phyloP scores from a whole-genome alignment of 2,113 vertebrate genomes.

The Bambusicola thoracicus region DNA sequence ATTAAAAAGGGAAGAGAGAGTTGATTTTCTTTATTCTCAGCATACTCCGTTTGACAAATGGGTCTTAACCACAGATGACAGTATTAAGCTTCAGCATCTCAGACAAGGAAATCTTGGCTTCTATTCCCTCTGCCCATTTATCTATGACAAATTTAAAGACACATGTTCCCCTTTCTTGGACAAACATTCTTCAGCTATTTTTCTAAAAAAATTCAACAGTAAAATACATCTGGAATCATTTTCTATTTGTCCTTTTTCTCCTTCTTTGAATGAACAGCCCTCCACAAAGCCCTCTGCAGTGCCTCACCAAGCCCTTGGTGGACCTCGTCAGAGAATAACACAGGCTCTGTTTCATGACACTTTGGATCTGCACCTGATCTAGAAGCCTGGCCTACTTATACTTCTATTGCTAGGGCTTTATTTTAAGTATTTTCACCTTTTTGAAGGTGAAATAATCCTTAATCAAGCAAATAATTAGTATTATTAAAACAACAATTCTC shows the following conservation, averaged over 20 bases:
- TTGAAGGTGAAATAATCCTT: neutral
- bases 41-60: slow-evolving; percentile 64
- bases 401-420: neutral
- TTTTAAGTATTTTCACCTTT: neutral
- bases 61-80: slow-evolving; percentile 68
- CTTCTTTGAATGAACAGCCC: neutral
- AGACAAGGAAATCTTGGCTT: slow-evolving; percentile 66
- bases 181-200: neutral
- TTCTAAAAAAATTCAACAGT: neutral
- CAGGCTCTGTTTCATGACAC: neutral
- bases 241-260: neutral
- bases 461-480: neutral
- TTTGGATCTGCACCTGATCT: neutral
- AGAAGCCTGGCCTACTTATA: neutral
- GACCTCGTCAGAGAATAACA: neutral
- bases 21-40: slow-evolving; percentile 65
- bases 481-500: neutral
- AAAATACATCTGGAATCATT: neutral
- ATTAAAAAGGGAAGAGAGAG: slow-evolving; percentile 56
- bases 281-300: neutral
- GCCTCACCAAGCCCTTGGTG: rapidly evolving
- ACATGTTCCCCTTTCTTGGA: slow-evolving; percentile 25
- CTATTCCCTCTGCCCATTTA: slow-evolving; percentile 58
- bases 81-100: slow-evolving; percentile 61
- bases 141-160: slow-evolving; percentile 67